phyloP scores from a whole-genome alignment of 1,140 invertebrate genomes.

The Rhysida immarginata region DNA sequence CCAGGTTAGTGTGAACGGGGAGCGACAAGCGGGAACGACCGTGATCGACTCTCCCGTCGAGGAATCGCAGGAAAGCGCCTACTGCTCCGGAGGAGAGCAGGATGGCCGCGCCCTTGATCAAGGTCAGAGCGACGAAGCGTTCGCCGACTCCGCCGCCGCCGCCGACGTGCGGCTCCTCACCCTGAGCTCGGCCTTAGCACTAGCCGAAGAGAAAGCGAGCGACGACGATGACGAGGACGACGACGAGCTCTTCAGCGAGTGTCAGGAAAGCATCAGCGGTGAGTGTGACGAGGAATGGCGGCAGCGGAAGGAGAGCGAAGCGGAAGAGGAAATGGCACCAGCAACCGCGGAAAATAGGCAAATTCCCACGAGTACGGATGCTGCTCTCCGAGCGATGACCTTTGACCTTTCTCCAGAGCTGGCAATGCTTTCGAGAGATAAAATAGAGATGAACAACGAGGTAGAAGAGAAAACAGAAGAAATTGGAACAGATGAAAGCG shows the following conservation, averaged over 20 bases:
- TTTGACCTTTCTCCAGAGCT: no score
- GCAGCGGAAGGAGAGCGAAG: background rate
- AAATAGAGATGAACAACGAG: no score
- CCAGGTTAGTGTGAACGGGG: background rate
- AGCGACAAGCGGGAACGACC: background rate
- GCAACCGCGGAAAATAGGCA: no score
- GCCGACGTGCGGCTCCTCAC: background rate
- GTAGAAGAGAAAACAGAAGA: no score
- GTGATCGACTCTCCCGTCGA: background rate
- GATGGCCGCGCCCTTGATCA: background rate
- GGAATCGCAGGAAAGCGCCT: background rate
- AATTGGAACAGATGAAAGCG: no score
- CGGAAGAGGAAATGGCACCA: no score
- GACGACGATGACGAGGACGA: background rate
- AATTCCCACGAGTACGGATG: no score
- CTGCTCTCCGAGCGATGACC: no score
- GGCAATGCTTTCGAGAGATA: no score
- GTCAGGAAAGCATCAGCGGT: background rate
- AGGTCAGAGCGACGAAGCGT: background rate
- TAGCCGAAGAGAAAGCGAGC: background rate
- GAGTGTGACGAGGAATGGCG: background rate
- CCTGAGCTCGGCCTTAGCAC: background rate
- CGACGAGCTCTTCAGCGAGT: background rate
- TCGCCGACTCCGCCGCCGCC: no score
- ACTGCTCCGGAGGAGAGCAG: background rate